Evolutionary conservation across 2,113 vertebrate genomes (phyloP), one percentile per base, ranked within the genome.

Genomic region (Oreochromis tanganicae): DNA sequence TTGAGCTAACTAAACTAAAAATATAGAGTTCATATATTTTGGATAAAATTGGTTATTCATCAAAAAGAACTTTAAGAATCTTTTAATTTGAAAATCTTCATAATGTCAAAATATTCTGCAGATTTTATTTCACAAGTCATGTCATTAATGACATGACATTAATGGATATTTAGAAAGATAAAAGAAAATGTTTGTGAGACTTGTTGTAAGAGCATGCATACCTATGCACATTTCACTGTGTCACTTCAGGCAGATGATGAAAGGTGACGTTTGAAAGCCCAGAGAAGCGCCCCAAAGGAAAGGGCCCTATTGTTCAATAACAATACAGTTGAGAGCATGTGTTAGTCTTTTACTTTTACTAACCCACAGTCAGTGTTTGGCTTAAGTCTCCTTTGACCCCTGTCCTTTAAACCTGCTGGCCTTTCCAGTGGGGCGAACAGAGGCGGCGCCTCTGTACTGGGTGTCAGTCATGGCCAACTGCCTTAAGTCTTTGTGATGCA

Each of bases 401-500:
- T 68, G 34, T 94, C 56, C 81, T 92, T 88, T 92, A 89, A 93
- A 93, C 79, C 66, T 87, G 75, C 85, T 73, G 50, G 85, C 57
- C 56, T 86, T 87, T 91, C 81, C 90, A 89, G 46, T 88, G 59
- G 48, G 82, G 86, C 5, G 27, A 88, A 85, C 89, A 86, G 84
- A 88, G 73, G 56, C n/a, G 71, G 87, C 24, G 13, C 82, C 81
- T 85, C 61, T 87, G 85, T 63, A 71, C 84, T 56, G 78, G 73
- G 75, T 93, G 88, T 94, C 92, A 92, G 93, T 95, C 94, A 94
- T 94, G 90, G 88, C 91, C 90, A 94, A 92, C 86, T 93, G 90
- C 91, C 38, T 82, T 90, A 90, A 95, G 91, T 92, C 95, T 95
- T 95, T 95, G 92, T 94, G 88, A 94, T 95, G 90, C 85, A 95